Evolutionary conservation across 2,888 invertebrate genomes (phyloP).

Genomic region (Eucera pruinosa): DNA sequence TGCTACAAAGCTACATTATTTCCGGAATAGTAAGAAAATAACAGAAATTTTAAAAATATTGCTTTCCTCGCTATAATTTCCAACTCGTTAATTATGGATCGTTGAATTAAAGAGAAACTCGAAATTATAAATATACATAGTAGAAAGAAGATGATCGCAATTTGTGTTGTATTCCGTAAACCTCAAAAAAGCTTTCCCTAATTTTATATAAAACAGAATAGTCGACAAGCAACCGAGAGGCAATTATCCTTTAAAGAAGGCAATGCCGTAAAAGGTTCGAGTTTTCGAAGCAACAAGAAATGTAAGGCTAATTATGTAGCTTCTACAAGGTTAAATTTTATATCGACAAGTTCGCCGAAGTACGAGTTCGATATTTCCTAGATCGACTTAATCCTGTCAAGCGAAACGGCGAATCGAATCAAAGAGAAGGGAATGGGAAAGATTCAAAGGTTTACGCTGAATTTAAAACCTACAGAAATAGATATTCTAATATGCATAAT

Average conservation of each 20-base stretch:
- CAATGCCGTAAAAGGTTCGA: neutral
- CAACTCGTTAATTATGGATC: no score
- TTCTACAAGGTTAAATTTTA: slow-evolving; percentile 7
- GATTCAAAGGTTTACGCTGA: neutral
- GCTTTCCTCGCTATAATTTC: no score
- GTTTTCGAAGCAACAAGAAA: neutral
- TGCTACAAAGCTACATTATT: no score
- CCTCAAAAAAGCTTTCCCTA: neutral
- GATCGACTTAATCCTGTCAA: neutral
- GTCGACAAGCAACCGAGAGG: neutral
- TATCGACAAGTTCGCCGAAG: slow-evolving; percentile 21
- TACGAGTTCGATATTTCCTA: neutral
- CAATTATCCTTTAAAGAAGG: neutral
- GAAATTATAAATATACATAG: no score
- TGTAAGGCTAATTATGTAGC: neutral
- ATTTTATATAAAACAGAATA: neutral
- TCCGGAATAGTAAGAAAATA: no score
- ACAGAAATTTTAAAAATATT: no score
- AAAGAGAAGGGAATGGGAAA: neutral
- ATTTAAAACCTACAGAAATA: neutral
- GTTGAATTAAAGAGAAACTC: no score
- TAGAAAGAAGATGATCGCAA: no score
- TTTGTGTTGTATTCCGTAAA: no score
- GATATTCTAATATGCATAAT: neutral
- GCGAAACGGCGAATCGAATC: neutral